Evolutionary conservation across 37 sponge, comb jelly and placozoan species (phyloP).

Genomic region (Oscarella lobularis): DNA sequence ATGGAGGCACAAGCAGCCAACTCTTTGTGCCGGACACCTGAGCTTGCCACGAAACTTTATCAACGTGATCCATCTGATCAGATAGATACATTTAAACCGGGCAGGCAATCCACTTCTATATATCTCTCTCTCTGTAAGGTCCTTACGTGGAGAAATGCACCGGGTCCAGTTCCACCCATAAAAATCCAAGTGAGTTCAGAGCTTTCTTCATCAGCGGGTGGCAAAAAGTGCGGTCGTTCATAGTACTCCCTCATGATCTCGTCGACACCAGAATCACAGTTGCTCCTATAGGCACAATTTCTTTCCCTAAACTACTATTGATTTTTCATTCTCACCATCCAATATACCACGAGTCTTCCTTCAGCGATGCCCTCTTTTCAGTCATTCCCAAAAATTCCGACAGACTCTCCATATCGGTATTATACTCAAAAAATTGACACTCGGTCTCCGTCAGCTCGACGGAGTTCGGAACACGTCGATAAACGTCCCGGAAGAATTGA

Average conservation of each 20-base stretch:
- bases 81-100: no score
- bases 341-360: conserved; percentile 69
- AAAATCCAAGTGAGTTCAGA: conserved; percentile 48
- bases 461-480: conserved; percentile 25
- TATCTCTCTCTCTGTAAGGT: no score
- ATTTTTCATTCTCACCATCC: conserved; percentile 69
- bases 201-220: conserved; percentile 7
- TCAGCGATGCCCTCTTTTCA: conserved; percentile 20
- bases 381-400: conserved; percentile 45
- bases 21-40: conserved; percentile 66
- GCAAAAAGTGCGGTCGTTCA: conserved; percentile 39
- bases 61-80: conserved; percentile 57
- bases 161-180: conserved; percentile 79
- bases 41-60: conserved; percentile 66
- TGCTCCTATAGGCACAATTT: conserved; percentile 47
- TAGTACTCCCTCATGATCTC: conserved; percentile 29
- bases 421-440: conserved; percentile 71
- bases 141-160: conserved; percentile 71
- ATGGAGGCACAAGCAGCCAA: conserved; percentile 64
- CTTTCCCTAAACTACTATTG: no score
- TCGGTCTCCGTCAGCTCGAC: conserved; percentile 15
- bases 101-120: no score
- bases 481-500: conserved; percentile 51
- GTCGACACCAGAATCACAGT: conserved; percentile 35
- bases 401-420: conserved; percentile 33